phyloP scores from a whole-genome alignment of 2,113 vertebrate species.

The Pholis gunnellus region DNA sequence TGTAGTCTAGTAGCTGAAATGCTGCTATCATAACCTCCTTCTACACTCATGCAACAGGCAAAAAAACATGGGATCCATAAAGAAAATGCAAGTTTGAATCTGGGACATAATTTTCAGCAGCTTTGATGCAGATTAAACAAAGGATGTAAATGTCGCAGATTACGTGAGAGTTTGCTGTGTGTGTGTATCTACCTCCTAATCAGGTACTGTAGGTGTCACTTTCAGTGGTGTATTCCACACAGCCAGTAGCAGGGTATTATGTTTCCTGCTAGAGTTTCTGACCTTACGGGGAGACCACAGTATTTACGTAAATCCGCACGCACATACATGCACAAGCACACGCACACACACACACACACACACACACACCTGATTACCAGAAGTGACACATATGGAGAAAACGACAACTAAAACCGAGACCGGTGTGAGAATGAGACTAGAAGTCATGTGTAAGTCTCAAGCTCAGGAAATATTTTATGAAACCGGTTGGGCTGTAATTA shows the following conservation, averaged over 20 bases:
- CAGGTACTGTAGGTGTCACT: conserved; percentile 8
- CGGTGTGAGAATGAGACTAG: conserved; percentile 10
- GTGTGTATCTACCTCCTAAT: conserved; percentile 21
- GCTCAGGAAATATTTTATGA: conserved; percentile 27
- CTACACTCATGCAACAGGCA: not conserved
- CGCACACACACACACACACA: not conserved
- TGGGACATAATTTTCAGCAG: not conserved
- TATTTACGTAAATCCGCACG: conserved; percentile 2
- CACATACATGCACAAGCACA: not conserved
- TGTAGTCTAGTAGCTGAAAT: not conserved
- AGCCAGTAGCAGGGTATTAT: not conserved
- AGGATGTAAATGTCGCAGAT: not conserved
- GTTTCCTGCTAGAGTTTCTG: conserved; percentile 29
- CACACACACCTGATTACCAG: conserved; percentile 11
- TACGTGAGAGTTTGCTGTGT: not conserved
- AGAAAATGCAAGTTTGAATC: not conserved
- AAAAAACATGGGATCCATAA: not conserved
- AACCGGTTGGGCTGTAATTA: conserved; percentile 29
- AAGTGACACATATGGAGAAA: conserved; percentile 28
- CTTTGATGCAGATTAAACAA: not conserved
- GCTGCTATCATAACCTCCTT: not conserved
- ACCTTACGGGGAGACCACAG: conserved; percentile 9
- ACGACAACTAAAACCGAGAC: not conserved
- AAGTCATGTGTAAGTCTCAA: conserved; percentile 22
- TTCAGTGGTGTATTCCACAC: conserved; percentile 16